Evolutionary conservation across 2,797 vertebrate species (phyloP).

Genomic region (Cuculus canorus): DNA sequence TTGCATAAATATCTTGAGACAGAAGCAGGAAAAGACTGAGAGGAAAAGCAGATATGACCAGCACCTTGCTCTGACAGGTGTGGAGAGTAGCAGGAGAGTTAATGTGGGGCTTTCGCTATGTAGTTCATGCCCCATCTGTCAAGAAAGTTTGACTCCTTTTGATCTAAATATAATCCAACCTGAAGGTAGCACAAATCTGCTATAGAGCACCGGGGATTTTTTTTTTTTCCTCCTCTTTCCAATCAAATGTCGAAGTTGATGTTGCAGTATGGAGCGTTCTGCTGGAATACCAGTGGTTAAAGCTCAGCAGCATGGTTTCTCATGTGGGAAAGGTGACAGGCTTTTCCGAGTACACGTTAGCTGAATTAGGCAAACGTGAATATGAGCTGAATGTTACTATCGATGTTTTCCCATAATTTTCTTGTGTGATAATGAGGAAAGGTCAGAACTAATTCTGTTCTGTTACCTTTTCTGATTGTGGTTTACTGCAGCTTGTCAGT

Average conservation of each 20-base stretch:
- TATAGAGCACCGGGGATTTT: background rate
- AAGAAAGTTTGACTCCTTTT: background rate
- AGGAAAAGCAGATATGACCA: background rate
- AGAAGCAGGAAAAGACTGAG: background rate
- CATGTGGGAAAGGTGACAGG: background rate
- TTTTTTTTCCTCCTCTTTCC: background rate
- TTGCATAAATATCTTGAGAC: background rate
- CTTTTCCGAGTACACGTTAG: background rate
- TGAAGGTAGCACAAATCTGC: background rate
- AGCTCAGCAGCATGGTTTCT: background rate
- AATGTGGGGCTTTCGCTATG: background rate
- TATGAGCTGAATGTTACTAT: background rate
- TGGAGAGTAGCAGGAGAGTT: background rate
- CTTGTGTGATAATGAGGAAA: background rate
- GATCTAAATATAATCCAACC: background rate
- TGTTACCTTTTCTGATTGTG: background rate
- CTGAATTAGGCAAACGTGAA: background rate
- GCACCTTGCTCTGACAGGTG: background rate
- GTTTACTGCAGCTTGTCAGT: background rate
- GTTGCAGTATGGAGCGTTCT: background rate
- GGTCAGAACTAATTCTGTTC: background rate
- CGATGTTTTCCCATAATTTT: background rate
- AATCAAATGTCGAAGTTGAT: background rate
- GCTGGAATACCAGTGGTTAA: background rate
- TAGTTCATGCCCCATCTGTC: background rate